Evolutionary conservation across 2,888 invertebrate species (phyloP), one percentile per base, ranked within the genome.

Genomic region (Campopleginae sp.): DNA sequence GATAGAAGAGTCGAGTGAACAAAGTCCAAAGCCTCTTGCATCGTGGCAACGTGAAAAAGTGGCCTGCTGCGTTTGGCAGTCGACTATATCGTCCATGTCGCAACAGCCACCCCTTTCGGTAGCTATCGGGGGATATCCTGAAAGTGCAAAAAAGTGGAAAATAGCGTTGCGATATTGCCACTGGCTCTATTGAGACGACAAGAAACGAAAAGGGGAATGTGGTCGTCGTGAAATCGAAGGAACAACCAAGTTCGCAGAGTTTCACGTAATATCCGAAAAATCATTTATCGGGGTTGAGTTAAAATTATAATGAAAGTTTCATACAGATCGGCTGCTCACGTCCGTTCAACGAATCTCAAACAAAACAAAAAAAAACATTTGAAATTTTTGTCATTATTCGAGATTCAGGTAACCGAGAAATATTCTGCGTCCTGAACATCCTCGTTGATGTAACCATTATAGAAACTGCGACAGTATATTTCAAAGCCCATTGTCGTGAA

Each of bases 11-110:
- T 0, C 38, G 38, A 38, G 0, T n/a, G n/a, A n/a, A n/a, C n/a
- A n/a, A n/a, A n/a, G n/a, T n/a, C n/a, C n/a, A n/a, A n/a, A 1
- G 12, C 58, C 58, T 12, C 58, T 58, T 58, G n/a, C 12, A 27
- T 4, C 58, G 27, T 27, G 14, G 58, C 10, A 12, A 58, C 27
- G 12, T 27, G 58, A 27, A 27, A 58, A 27, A 27, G 12, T 14
- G 14, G 12, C 27, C 58, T 58, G 58, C 58, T 58, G 58, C 23
- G 58, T 12, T 58, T 58, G 58, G 58, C 58, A 58, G 58, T 5
- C 38, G 3, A 58, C 58, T 27, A 58, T 27, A 27, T 10, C 27
- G 27, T 58, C 58, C 27, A 58, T 27, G 27, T 58, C 27, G 12
- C 27, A 14, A 14, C 27, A 14, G 27, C 27, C 58, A 58, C 58